phyloP scores from a whole-genome alignment of 2,888 invertebrate species.

The Sicus ferrugineus region DNA sequence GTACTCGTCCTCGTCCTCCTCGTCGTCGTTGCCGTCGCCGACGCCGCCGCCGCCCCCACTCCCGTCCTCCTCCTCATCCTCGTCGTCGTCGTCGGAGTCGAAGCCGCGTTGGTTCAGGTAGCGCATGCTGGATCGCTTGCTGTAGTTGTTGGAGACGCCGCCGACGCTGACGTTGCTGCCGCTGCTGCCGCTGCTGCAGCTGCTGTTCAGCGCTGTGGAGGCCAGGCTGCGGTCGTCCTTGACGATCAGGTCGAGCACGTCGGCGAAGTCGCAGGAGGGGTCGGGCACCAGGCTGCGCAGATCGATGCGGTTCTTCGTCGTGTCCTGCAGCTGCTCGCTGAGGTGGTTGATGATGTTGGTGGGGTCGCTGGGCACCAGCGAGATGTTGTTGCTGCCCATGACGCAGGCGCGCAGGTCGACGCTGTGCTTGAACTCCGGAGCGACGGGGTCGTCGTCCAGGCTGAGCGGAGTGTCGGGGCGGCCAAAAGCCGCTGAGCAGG shows the following conservation, averaged over 20 bases:
- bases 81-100: conserved; percentile 42
- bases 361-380: conserved; percentile 48
- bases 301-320: conserved; percentile 51
- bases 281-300: conserved; percentile 33
- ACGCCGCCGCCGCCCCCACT: conserved; percentile 22
- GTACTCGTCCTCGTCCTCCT: conserved; percentile 21
- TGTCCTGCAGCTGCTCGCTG: conserved; percentile 60
- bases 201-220: neutral
- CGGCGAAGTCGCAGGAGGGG: conserved; percentile 42
- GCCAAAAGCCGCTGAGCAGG: conserved; percentile 37
- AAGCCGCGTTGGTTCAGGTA: conserved; percentile 32
- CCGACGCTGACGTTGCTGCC: conserved; percentile 32
- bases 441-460: conserved; percentile 53
- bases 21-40: conserved; percentile 17
- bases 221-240: conserved; percentile 38
- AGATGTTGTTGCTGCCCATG: conserved; percentile 63
- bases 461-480: conserved; percentile 60
- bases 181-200: conserved; percentile 29
- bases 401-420: conserved; percentile 62
- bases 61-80: conserved; percentile 21
- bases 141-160: conserved; percentile 20
- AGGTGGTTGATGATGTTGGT: conserved; percentile 55
- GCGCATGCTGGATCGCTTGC: conserved; percentile 33
- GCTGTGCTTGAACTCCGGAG: conserved; percentile 58
- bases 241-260: conserved; percentile 57